Conservation (phyloP, 2,888 invertebrate genomes). For the Julus scanicus region DNA sequence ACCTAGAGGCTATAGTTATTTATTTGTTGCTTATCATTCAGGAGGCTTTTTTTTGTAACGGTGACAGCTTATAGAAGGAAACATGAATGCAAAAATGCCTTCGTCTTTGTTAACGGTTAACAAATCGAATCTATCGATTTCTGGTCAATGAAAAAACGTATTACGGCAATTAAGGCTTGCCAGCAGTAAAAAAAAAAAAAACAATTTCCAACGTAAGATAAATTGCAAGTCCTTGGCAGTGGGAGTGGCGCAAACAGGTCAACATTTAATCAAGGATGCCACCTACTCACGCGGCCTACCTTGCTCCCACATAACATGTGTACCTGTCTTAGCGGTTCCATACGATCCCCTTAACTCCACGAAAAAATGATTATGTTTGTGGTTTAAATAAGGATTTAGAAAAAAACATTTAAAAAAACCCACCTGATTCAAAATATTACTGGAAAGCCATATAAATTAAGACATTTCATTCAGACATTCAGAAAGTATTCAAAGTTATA, state of each 20-base stretch:
- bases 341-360: background rate
- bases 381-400: background rate
- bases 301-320: slow-evolving; percentile 25
- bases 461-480: too few species aligned
- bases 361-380: background rate
- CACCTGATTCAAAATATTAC: too few species aligned
- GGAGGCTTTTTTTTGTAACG: background rate
- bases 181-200: background rate
- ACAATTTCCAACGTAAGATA: background rate
- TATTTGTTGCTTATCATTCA: background rate
- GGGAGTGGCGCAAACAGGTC: slow-evolving; percentile 46
- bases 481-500: too few species aligned
- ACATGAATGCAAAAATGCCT: background rate
- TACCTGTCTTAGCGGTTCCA: background rate
- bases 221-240: slow-evolving; percentile 46
- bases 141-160: slow-evolving; percentile 12
- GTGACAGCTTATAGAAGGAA: background rate
- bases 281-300: slow-evolving; percentile 13
- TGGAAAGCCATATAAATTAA: too few species aligned
- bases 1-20: background rate
- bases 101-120: background rate
- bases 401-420: background rate
- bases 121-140: slow-evolving; percentile 1
- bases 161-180: slow-evolving; percentile 4
- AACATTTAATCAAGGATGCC: slow-evolving; percentile 47